Percentiles rank a stretch among this genome's conserved stretches.
Conservation (phyloP, 2,888 invertebrate genomes). For the Drosophila multiciliata region DNA sequence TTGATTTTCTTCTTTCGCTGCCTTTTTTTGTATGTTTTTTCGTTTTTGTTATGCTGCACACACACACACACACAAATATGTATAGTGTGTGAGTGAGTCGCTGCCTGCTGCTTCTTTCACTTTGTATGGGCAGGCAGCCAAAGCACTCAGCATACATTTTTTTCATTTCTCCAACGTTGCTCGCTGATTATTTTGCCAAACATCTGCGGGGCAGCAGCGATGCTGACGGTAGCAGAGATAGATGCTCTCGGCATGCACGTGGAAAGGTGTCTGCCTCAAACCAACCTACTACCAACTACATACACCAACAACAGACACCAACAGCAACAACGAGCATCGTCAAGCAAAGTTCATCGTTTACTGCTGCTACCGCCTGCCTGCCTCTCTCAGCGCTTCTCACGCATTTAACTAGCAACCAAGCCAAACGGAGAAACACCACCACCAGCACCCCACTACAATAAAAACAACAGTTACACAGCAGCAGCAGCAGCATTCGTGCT, state of each 20-base stretch:
- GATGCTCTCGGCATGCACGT: slow-evolving; percentile 65
- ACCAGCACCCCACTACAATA: slow-evolving; percentile 53
- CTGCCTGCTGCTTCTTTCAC: slow-evolving; percentile 71
- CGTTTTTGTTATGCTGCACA: slow-evolving; percentile 59
- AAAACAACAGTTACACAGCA: slow-evolving; percentile 77
- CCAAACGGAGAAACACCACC: slow-evolving; percentile 34
- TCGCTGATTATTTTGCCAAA: slow-evolving; percentile 79
- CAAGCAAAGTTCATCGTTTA: slow-evolving; percentile 81
- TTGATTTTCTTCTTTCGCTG: slow-evolving; percentile 69
- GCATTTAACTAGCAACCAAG: slow-evolving; percentile 67
- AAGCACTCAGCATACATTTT: slow-evolving; percentile 80
- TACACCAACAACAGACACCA: slow-evolving; percentile 40
- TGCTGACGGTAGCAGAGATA: slow-evolving; percentile 18
- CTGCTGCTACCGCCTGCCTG: slow-evolving; percentile 42
- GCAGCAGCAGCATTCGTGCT: slow-evolving; percentile 53
- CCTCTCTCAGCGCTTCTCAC: slow-evolving; percentile 69
- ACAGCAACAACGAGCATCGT: slow-evolving; percentile 49
- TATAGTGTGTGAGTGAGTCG: slow-evolving; percentile 20
- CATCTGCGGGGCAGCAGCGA: slow-evolving; percentile 58
- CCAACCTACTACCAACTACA: slow-evolving; percentile 39
- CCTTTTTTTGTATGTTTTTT: slow-evolving; percentile 59
- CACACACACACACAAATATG: slow-evolving; percentile 19
- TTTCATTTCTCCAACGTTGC: slow-evolving; percentile 75
- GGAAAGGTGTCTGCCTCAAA: slow-evolving; percentile 79
- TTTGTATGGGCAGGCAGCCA: slow-evolving; percentile 81